Evolutionary conservation across 2,113 vertebrate genomes (phyloP), one percentile per base, ranked within the genome.

Genomic region (Misgurnus anguillicaudatus): DNA sequence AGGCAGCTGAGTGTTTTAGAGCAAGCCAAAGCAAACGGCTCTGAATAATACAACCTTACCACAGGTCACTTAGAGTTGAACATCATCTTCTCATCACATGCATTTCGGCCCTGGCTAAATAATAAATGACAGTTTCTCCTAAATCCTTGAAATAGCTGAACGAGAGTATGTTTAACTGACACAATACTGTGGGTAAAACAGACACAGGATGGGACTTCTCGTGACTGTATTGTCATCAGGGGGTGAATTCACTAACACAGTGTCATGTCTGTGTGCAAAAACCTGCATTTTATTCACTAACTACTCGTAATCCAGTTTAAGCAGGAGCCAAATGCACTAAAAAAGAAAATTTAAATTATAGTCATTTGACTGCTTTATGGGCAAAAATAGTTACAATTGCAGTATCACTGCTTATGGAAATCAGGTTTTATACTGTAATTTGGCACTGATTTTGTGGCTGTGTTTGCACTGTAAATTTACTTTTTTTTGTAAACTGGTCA

Each of bases 41-140:
- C 90, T 88, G 64, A 86, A 88, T 87, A 88, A 87, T 86, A 78
- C 84, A 88, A 85, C 58, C 84, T 89, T 90, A 89, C 90, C 89
- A 78, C 80, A 62, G 93, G 91, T 94, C 91, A 93, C 72, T 84
- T 85, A 90, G 89, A 93, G 92, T 92, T 93, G 88, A 93, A 93
- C 92, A 92, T 92, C 92, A 93, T 93, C 91, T 93, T 91, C 91
- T 93, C 92, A 92, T 93, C 90, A 90, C 91, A 92, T 91, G 78
- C 83, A 92, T 92, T 91, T 92, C 89, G 91, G 90, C 89, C 90
- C 86, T 78, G 88, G 83, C 83, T 93, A 92, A 93, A 93, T 93
- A 91, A 93, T 93, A 90, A 90, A 93, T 93, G 90, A 84, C 84
- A 87, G 70, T 55, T 79, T 78, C 66, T 69, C 17, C 53, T 89